Conservation (phyloP, 1,140 invertebrate species). For the Eupeodes corollae region DNA sequence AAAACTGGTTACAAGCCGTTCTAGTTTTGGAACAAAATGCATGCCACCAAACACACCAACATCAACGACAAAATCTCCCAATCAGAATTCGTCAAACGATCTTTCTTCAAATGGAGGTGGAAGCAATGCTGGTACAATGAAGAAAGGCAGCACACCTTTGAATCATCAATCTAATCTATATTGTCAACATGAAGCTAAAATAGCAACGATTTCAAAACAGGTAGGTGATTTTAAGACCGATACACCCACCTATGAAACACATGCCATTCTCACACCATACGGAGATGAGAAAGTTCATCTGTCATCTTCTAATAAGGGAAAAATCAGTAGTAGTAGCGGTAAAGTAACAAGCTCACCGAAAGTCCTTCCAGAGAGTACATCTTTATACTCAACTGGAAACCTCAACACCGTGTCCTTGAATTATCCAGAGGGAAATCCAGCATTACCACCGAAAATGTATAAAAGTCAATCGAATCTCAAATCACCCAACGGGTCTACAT, state of each 20-base stretch:
- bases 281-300: not conserved
- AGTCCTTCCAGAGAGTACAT: too few relatives aligned
- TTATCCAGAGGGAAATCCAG: conserved; percentile 19
- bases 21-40: not conserved
- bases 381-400: too few relatives aligned
- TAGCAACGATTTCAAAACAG: conserved; percentile 33
- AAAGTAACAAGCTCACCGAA: too few relatives aligned
- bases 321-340: too few relatives aligned
- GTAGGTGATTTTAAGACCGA: conserved; percentile 23
- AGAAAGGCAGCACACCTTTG: conserved; percentile 7
- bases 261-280: conserved; percentile 18
- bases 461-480: conserved; percentile 38
- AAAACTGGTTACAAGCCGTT: conserved; percentile 8
- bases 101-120: not conserved
- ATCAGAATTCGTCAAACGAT: not conserved
- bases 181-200: conserved; percentile 24
- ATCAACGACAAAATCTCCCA: not conserved
- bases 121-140: conserved; percentile 4
- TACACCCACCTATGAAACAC: conserved; percentile 9
- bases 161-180: conserved; percentile 5
- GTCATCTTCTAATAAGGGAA: not conserved
- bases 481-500: conserved; percentile 3
- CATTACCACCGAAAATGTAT: conserved; percentile 37
- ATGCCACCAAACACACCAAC: conserved; percentile 2
- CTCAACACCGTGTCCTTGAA: too few relatives aligned